Conservation (phyloP, 1,140 invertebrate genomes). For the Glossosoma conforme region DNA sequence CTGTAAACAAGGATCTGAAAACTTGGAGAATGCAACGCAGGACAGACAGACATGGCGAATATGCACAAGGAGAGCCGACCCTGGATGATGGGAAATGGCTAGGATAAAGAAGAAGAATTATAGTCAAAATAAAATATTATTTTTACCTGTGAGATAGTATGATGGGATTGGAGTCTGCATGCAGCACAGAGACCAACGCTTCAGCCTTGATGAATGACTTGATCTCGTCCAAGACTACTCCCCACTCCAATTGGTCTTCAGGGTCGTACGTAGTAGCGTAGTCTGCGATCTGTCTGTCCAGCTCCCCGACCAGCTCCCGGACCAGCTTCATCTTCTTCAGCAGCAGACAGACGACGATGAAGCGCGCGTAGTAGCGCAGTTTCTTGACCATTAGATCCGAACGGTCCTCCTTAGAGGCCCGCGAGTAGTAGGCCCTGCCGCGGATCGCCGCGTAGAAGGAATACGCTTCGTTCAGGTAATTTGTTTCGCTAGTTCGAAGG, state of each 20-base stretch:
- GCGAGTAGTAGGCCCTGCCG: conserved; percentile 89
- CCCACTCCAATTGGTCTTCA: conserved; percentile 96
- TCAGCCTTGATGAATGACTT: conserved; percentile 93
- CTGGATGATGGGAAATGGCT: too few species aligned
- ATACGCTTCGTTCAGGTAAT: conserved; percentile 92
- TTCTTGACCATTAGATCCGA: conserved; percentile 98
- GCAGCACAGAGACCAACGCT: conserved; percentile 79
- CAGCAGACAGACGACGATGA: conserved; percentile 93
- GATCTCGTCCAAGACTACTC: conserved; percentile 89
- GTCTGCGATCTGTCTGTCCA: conserved; percentile 88
- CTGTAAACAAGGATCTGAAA: too few species aligned
- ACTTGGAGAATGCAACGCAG: too few species aligned
- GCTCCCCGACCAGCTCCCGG: conserved; percentile 83
- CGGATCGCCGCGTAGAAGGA: conserved; percentile 95
- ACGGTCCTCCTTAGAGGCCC: conserved; percentile 89
- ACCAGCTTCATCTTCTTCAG: conserved; percentile 94
- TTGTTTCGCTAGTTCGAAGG: conserved; percentile 91
- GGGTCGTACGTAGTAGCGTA: conserved; percentile 92
- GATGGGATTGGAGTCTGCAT: conserved; percentile 76
- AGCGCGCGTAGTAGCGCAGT: conserved; percentile 91
- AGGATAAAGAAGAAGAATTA: too few species aligned
- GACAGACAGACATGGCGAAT: too few species aligned
- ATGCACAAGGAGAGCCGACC: too few species aligned
- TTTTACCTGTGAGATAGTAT: conserved; percentile 71
- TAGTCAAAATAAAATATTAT: background rate